phyloP scores from a whole-genome alignment of 2,113 vertebrate genomes.

The Tetrax tetrax region DNA sequence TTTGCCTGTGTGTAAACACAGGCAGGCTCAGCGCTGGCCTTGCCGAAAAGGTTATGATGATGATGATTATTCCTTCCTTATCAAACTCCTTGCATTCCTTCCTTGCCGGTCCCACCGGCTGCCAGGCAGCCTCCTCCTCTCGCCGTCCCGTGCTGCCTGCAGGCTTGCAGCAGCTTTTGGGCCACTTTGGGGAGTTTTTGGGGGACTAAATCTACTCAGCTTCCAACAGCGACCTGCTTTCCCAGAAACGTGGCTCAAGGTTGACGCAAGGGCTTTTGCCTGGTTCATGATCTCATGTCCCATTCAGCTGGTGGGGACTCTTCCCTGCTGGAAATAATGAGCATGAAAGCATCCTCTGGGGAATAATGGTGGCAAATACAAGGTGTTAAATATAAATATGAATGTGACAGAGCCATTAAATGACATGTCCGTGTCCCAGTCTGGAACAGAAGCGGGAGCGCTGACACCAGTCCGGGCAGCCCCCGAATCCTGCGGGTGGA shows the following conservation, averaged over 20 bases:
- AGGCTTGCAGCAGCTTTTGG: background rate
- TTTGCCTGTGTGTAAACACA: constrained; percentile 40
- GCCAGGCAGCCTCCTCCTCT: background rate
- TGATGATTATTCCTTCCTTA: constrained; percentile 61
- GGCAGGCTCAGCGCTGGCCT: background rate
- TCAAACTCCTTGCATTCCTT: constrained; percentile 47
- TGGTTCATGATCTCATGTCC: fast-evolving
- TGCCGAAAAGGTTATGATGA: background rate
- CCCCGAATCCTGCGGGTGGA: background rate
- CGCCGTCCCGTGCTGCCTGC: fast-evolving
- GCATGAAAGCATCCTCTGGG: background rate
- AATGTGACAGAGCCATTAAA: background rate
- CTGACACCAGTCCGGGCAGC: background rate
- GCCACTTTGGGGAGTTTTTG: fast-evolving
- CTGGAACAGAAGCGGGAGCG: background rate
- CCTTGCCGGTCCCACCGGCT: background rate
- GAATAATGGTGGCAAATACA: background rate
- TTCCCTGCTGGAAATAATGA: background rate
- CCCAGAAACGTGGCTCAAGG: fast-evolving
- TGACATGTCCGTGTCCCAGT: fast-evolving
- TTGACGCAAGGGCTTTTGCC: background rate
- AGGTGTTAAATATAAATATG: no score
- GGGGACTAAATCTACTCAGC: background rate
- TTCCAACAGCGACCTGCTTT: background rate
- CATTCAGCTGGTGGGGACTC: background rate